Percentiles rank a stretch among this genome's conserved stretches.
phyloP scores from a whole-genome alignment of 2,797 vertebrate species.

The Nannoperca obscura region DNA sequence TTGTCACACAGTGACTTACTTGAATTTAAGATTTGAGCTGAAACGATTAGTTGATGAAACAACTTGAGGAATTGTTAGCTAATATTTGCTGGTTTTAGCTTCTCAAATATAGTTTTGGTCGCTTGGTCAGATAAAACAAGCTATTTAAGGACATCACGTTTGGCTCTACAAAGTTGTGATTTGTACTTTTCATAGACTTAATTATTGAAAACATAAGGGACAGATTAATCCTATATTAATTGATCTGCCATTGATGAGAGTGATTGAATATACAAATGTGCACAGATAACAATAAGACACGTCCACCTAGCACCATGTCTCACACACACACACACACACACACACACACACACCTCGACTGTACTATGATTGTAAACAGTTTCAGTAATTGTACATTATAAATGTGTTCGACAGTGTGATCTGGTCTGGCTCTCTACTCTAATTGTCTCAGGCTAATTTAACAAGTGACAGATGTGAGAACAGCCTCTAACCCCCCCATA shows the following conservation, averaged over 20 bases:
- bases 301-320: neutral
- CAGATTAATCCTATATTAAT: neutral
- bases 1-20: conserved; percentile 12
- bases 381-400: conserved; percentile 49
- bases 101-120: neutral
- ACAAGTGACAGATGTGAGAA: conserved; percentile 83
- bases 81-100: conserved; percentile 4
- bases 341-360: neutral
- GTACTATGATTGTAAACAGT: conserved; percentile 42
- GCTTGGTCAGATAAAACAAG: neutral
- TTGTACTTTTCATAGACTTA: neutral
- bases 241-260: neutral
- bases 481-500: conserved; percentile 57
- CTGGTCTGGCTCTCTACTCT: conserved; percentile 62
- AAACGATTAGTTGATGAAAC: neutral
- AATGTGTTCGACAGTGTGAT: conserved; percentile 61
- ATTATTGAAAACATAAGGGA: neutral
- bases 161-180: neutral
- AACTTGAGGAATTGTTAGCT: too few species aligned
- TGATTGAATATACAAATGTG: neutral
- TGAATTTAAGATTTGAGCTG: conserved; percentile 24
- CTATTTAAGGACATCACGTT: neutral
- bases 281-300: neutral
- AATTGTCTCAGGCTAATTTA: conserved; percentile 79
- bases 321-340: neutral